These are phyloP conservation scores for Scaptomyza cyrtandrae DNA, from an alignment of 2,888 invertebrate species.

Conservation along the genomic window DNA sequence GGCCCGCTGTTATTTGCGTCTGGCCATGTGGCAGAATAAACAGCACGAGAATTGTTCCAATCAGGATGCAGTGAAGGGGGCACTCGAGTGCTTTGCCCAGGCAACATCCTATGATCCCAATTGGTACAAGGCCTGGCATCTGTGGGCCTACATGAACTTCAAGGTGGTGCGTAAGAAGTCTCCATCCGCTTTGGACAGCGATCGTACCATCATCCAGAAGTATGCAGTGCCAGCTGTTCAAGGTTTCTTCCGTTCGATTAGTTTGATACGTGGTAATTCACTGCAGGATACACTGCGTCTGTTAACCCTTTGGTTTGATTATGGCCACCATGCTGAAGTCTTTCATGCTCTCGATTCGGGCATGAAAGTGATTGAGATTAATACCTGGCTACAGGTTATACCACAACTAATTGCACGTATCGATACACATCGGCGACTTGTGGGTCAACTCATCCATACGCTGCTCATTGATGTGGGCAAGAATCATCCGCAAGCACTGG, in stretches of 20 bases:
- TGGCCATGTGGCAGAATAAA: constrained; percentile 98
- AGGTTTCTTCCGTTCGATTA: constrained; percentile 98
- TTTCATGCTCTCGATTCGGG: constrained; percentile 97
- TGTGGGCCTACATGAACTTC: constrained; percentile 99
- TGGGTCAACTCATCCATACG: constrained; percentile 95
- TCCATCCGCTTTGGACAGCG: constrained; percentile 63
- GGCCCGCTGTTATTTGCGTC: constrained; percentile 94
- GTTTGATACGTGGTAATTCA: constrained; percentile 95
- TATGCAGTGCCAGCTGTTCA: constrained; percentile 97
- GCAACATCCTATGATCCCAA: constrained; percentile 85
- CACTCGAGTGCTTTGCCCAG: constrained; percentile 83
- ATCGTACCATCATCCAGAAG: constrained; percentile 85
- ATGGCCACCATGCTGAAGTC: constrained; percentile 96
- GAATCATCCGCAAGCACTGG: constrained; percentile 98
- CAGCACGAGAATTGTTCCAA: constrained; percentile 88
- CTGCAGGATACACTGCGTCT: constrained; percentile 98
- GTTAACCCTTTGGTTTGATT: constrained; percentile 98
- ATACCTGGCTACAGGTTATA: constrained; percentile 99
- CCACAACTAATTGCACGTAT: constrained; percentile 99
- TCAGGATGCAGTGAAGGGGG: constrained; percentile 86
- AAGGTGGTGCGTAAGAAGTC: constrained; percentile 88
- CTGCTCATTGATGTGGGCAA: constrained; percentile 98
- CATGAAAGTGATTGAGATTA: constrained; percentile 96
- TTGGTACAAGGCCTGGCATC: constrained; percentile 99
- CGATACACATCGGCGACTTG: constrained; percentile 94